Conservation (phyloP, 2,113 vertebrate genomes). For the Chaetodon auriga region DNA sequence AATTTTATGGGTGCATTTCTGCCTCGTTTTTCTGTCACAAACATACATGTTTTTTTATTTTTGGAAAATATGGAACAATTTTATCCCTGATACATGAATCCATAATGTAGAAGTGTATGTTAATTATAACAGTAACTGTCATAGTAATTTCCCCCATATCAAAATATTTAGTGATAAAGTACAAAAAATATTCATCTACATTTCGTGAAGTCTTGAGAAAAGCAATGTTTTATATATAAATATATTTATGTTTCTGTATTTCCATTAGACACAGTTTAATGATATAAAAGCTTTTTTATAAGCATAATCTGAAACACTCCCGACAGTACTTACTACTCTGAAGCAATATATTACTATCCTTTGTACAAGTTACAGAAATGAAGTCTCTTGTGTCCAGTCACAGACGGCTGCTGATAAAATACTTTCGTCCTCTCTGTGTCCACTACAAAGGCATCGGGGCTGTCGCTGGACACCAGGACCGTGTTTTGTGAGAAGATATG, state of each 20-base stretch:
- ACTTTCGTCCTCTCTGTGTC: not conserved
- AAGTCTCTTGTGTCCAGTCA: not conserved
- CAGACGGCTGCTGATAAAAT: not conserved
- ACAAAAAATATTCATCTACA: not conserved
- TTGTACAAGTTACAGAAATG: constrained; percentile 2
- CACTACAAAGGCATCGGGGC: not conserved
- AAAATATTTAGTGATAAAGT: constrained; percentile 11
- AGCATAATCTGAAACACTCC: not conserved
- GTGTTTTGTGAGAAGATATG: not conserved
- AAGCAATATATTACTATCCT: constrained; percentile 20
- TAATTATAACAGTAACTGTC: not conserved
- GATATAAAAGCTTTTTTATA: not conserved
- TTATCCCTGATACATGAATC: not conserved
- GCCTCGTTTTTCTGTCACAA: constrained; percentile 75
- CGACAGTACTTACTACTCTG: not conserved
- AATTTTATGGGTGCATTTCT: constrained; percentile 89
- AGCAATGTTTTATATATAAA: not conserved
- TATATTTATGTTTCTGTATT: not conserved
- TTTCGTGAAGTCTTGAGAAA: not conserved
- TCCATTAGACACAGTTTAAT: not conserved
- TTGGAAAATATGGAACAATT: not conserved
- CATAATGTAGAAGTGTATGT: not conserved
- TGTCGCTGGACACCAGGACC: not conserved
- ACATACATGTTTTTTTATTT: constrained; percentile 17
- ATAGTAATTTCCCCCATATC: not conserved